A percentile compares a stretch with the other conserved stretches of the same genome.
phyloP scores from a whole-genome alignment of 2,888 invertebrate genomes.

The Nemotelus nigrinus region DNA sequence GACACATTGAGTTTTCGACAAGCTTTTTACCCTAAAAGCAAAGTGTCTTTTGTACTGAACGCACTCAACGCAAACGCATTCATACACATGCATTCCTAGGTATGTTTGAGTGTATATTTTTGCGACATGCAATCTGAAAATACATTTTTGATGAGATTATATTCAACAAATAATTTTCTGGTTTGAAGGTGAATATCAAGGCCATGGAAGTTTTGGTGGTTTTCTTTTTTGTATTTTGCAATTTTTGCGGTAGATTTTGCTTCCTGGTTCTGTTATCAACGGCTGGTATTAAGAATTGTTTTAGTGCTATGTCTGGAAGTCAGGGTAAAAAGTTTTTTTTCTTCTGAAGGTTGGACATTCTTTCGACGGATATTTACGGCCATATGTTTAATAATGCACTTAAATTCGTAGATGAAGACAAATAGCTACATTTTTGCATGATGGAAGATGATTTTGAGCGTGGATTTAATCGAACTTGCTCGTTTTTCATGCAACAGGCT shows the following conservation, averaged over 20 bases:
- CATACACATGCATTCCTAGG: neutral
- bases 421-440: no score
- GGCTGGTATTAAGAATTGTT: no score
- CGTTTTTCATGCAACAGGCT: no score
- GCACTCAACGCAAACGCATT: neutral
- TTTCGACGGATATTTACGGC: no score
- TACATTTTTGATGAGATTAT: slow-evolving; percentile 11
- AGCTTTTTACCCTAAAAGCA: neutral
- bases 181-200: slow-evolving; percentile 22
- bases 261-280: no score
- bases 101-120: neutral
- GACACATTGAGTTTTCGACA: neutral
- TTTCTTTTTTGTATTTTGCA: neutral
- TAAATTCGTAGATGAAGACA: no score
- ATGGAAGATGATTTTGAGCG: no score
- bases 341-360: no score
- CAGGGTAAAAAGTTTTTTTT: no score
- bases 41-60: neutral
- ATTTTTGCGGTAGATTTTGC: neutral
- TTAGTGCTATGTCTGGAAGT: no score
- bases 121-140: slow-evolving; percentile 28
- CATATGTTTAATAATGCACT: no score
- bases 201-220: neutral
- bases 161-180: slow-evolving; percentile 9
- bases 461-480: no score